Base-by-base conservation (phyloP, 1,140 invertebrate genomes). In the Neodiprion fabricii region DNA sequence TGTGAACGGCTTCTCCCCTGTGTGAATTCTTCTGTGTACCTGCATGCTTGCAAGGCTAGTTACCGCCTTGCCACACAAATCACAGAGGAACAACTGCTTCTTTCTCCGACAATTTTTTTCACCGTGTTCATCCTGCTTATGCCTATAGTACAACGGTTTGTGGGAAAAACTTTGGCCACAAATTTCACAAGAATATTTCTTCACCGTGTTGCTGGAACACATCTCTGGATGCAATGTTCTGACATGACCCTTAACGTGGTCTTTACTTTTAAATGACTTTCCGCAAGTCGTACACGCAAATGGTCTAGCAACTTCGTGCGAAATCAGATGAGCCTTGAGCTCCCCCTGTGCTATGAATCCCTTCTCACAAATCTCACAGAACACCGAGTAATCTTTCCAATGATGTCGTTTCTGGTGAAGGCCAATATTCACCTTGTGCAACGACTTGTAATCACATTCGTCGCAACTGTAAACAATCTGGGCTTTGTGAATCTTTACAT, bases 391-490 rank as follows among this genome's bases (percentile, higher is more conserved):
- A 10, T 21, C 72, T n/a, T 47, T 23, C 28, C 23, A 23, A 66
- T 72, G 72, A 69, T 72, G 72, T 47, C 17, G 7, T 50, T 74
- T 72, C 14, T 80, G 74, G 72, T 85, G 83, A 47, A 80, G 75
- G 48, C 61, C 74, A 11, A 83, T 73, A 66, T 81, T 79, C 17
- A 78, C 77, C 69, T 76, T 74, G 40, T 79, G 79, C 49, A 74
- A 77, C 85, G 94, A 94, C 40, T 92, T 81, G 81, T 94, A 94
- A 72, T 89, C 89, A 84, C 93, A 94, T 80, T 92, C 90, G 72
- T 86, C 85, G 85, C 93, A 94, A 77, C 89, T 86, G 82, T 92
- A 94, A 9, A 92, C 92, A 79, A 93, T 94, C 82, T 93, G 92
- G 14, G 92, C 89, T 71, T 84, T 86, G 82, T 72, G 72, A 65